A percentile compares a stretch with the other conserved stretches of the same genome.
These are phyloP conservation scores for Sarcophaga peregrina DNA, from an alignment of 1,140 invertebrate genomes.

Conservation along the genomic window DNA sequence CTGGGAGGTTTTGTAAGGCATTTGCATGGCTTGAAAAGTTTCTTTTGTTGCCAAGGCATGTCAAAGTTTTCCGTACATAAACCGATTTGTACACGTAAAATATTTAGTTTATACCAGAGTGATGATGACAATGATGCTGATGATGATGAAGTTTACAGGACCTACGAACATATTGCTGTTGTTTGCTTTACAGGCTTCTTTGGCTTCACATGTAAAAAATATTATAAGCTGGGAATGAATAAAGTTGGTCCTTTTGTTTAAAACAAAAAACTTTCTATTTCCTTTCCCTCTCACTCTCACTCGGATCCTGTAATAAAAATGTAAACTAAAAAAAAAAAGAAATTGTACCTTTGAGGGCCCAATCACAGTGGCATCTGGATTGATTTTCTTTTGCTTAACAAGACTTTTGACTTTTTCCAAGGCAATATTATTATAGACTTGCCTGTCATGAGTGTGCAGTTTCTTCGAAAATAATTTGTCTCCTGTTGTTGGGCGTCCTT, in stretches of 20 bases:
- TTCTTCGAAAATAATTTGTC: no score
- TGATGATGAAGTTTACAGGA: neutral
- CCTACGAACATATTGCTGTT: neutral
- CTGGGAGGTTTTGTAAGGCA: no score
- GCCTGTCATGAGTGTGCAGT: no score
- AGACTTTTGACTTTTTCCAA: no score
- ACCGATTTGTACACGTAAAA: neutral
- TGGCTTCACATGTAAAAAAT: neutral
- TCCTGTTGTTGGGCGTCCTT: no score
- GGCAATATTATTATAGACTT: no score
- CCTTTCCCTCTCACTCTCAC: neutral
- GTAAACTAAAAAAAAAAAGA: neutral
- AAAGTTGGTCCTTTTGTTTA: constrained; percentile 14
- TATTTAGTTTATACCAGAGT: neutral
- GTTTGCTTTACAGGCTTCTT: neutral
- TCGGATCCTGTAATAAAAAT: neutral
- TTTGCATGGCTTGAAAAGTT: neutral
- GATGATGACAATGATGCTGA: neutral
- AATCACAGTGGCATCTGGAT: neutral
- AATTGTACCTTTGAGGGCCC: no score
- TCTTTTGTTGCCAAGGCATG: neutral
- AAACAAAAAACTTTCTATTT: neutral
- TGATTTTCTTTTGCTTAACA: no score
- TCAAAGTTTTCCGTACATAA: neutral
- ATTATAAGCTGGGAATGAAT: neutral